Base-by-base conservation (phyloP, 2,113 vertebrate genomes). In the Fukomys damarensis region DNA sequence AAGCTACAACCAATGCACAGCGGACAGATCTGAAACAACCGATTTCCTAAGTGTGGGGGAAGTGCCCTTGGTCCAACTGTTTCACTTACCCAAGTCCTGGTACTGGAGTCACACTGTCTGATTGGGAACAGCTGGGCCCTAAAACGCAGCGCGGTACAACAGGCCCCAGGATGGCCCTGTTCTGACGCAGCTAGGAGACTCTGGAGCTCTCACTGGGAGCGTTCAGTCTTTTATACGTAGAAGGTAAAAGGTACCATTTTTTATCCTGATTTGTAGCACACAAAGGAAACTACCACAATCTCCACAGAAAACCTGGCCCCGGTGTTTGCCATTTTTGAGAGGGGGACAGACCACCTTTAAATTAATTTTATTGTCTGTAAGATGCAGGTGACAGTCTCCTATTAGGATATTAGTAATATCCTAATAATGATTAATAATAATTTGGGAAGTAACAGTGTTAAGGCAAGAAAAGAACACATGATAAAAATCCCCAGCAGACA, bases 61-160 rank as follows among this genome's bases (percentile, higher is more conserved):
- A 94, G 89, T 76, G n/a, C n/a, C n/a, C n/a, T n/a, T n/a, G n/a
- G n/a, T 32, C n/a, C 59, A 61, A 46, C 43, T 14, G 12, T 76
- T 93, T 63, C 35, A 43, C 43, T 35, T 58, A 41, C 41, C 32
- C 24, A 17, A 52, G 26, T 58, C 38, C 59, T 52, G n/a, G 76
- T 7, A 38, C n/a, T 56, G 66, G 68, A 41, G 46, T 83, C 70
- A 28, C 63, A 26, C 24, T 32, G 6, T 63, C 5, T n/a, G 30
- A 91, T n/a, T 77, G 70, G 68, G 95, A 94, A 74, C 77, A 91
- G 26, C 68, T 65, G 96, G 86, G 32, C 56, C 35, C 22, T 49
- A 54, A 63, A 81, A 46, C 35, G 30, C 61, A 68, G n/a, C 2
- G 26, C 9, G 28, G 7, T 84, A 12, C 26, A 52, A 8, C 52